A percentile compares a stretch with the other conserved stretches of the same genome.
Evolutionary conservation across 2,797 vertebrate genomes (phyloP).

Genomic region (Catharus ustulatus): DNA sequence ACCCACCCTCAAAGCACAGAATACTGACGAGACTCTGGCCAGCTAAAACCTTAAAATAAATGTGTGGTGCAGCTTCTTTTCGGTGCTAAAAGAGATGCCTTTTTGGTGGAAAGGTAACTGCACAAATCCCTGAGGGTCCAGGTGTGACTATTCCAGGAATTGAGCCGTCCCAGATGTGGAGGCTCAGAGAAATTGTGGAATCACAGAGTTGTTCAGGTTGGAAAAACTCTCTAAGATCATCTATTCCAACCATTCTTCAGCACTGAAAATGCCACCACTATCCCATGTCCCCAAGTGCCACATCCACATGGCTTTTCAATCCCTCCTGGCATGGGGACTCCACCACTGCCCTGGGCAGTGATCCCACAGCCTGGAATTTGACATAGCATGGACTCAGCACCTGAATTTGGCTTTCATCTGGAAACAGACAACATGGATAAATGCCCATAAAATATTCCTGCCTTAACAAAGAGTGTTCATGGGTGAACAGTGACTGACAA

Average conservation of each 20-base stretch:
- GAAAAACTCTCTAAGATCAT: not conserved
- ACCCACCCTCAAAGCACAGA: not conserved
- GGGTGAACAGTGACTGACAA: not conserved
- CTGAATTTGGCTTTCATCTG: not conserved
- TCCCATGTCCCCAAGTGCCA: not conserved
- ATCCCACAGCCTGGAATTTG: not conserved
- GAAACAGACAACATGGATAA: not conserved
- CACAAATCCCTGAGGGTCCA: not conserved
- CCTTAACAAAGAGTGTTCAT: not conserved
- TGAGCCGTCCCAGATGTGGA: not conserved
- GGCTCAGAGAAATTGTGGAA: not conserved
- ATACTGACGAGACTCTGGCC: not conserved
- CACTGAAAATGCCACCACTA: not conserved
- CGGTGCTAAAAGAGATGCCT: not conserved
- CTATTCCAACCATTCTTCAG: not conserved
- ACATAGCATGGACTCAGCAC: not conserved
- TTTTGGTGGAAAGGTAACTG: not conserved
- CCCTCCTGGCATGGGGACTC: not conserved
- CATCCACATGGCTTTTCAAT: not conserved
- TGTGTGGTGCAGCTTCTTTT: not conserved
- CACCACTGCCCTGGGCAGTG: not conserved
- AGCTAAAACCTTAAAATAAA: conserved; percentile 1
- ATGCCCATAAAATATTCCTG: not conserved
- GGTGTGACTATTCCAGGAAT: not conserved
- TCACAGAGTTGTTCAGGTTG: not conserved